These are phyloP conservation scores for Molorchus minor DNA, from an alignment of 2,888 invertebrate genomes.

Conservation along the genomic window DNA sequence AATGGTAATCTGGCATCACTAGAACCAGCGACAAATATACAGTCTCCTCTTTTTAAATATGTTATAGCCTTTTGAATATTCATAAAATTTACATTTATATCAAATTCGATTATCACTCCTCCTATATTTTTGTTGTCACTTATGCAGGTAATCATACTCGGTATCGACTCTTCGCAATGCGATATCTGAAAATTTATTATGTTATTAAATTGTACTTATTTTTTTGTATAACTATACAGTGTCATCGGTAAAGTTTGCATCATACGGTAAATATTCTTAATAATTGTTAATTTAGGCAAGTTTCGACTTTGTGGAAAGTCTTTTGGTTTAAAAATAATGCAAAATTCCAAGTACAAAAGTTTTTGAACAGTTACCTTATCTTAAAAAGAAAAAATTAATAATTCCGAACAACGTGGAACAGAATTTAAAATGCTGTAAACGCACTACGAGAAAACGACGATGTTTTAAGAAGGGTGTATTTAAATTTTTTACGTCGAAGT, in stretches of 20 bases:
- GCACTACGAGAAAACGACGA: too few species aligned
- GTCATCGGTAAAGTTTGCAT: background rate
- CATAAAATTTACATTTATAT: constrained; percentile 64
- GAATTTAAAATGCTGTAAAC: too few species aligned
- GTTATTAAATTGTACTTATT: background rate
- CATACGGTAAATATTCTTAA: background rate
- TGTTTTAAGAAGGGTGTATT: too few species aligned
- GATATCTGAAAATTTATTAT: constrained; percentile 23
- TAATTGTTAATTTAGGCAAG: background rate
- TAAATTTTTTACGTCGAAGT: too few species aligned
- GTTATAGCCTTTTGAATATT: constrained; percentile 65
- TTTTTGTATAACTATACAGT: background rate
- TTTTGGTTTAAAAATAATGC: too few species aligned
- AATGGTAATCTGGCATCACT: constrained; percentile 63
- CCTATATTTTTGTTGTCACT: constrained; percentile 64
- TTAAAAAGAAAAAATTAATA: too few species aligned
- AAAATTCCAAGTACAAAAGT: too few species aligned
- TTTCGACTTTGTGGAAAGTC: background rate
- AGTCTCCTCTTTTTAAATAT: constrained; percentile 65
- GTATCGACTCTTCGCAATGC: constrained; percentile 31
- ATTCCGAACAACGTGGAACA: too few species aligned
- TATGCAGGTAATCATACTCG: constrained; percentile 36
- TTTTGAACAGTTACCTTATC: too few species aligned
- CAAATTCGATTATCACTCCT: constrained; percentile 69
- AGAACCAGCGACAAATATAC: constrained; percentile 65